phyloP scores from a whole-genome alignment of 1,140 invertebrate genomes.

The Lithobius niger region DNA sequence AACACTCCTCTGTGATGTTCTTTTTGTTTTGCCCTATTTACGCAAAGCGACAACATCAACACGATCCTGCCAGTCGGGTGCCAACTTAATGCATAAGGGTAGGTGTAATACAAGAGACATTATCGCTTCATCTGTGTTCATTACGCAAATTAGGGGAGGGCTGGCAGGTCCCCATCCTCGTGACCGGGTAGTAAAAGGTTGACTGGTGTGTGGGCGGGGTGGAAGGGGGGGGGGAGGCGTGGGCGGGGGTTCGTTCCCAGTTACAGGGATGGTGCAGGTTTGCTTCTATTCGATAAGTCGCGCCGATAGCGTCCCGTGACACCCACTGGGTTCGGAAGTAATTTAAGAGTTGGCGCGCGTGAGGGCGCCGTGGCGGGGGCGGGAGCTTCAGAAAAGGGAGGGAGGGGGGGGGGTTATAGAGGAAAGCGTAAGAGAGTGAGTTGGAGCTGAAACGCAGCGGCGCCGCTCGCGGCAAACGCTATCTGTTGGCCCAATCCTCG shows the following conservation, averaged over 20 bases:
- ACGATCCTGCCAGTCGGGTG: no score
- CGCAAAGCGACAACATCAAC: no score
- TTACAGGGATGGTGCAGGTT: background rate
- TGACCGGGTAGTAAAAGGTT: no score
- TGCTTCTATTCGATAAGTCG: background rate
- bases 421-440: no score
- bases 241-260: background rate
- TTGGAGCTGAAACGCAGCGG: no score
- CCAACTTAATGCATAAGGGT: no score
- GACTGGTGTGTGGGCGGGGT: no score
- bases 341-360: background rate
- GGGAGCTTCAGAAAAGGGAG: background rate
- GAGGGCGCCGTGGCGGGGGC: background rate
- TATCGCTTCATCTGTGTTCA: slow-evolving; percentile 1
- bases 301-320: background rate
- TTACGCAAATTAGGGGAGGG: slow-evolving; percentile 5
- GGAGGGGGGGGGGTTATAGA: background rate
- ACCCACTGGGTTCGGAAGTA: background rate
- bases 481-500: background rate
- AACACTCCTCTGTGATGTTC: no score
- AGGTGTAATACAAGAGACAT: no score
- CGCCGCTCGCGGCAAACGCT: no score
- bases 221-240: background rate
- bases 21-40: no score
- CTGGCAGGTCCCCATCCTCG: no score